phyloP scores from a whole-genome alignment of 2,888 invertebrate genomes.

The Caenorhabditis sulstoni region DNA sequence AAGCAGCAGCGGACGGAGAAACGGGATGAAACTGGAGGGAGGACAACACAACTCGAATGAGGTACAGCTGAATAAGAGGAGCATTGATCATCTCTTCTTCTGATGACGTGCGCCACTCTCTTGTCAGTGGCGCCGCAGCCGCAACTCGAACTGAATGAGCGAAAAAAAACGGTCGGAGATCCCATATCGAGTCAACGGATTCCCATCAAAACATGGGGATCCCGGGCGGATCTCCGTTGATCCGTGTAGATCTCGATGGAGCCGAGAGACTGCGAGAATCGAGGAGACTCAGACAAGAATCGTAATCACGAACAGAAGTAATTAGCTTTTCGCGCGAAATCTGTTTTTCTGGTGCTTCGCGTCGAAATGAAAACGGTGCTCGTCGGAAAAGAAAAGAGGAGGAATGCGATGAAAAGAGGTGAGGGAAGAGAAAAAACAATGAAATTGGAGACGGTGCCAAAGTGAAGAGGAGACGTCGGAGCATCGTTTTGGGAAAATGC shows the following conservation, averaged over 20 bases:
- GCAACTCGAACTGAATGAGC: too few species aligned
- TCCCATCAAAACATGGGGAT: too few species aligned
- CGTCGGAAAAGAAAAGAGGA: not conserved
- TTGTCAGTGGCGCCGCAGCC: not conserved
- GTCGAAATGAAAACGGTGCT: not conserved
- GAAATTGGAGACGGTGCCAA: slow-evolving; percentile 29
- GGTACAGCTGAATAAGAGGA: slow-evolving; percentile 2
- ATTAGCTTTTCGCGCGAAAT: not conserved
- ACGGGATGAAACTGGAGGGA: not conserved
- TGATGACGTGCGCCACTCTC: slow-evolving; percentile 16
- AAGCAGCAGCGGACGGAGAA: not conserved
- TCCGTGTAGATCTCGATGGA: too few species aligned
- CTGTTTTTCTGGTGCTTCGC: not conserved
- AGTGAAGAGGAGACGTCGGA: slow-evolving; percentile 8
- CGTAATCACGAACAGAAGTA: not conserved
- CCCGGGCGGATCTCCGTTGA: too few species aligned
- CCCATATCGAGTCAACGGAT: too few species aligned
- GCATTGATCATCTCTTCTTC: slow-evolving; percentile 31
- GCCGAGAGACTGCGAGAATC: too few species aligned
- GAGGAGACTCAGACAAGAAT: too few species aligned
- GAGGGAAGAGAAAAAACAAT: slow-evolving; percentile 5
- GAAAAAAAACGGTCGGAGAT: too few species aligned
- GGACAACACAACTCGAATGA: not conserved
- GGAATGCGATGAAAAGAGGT: slow-evolving; percentile 6
- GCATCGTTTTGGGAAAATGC: slow-evolving; percentile 5